phyloP scores from a whole-genome alignment of 2,797 vertebrate species.

The Sebastes alutus region DNA sequence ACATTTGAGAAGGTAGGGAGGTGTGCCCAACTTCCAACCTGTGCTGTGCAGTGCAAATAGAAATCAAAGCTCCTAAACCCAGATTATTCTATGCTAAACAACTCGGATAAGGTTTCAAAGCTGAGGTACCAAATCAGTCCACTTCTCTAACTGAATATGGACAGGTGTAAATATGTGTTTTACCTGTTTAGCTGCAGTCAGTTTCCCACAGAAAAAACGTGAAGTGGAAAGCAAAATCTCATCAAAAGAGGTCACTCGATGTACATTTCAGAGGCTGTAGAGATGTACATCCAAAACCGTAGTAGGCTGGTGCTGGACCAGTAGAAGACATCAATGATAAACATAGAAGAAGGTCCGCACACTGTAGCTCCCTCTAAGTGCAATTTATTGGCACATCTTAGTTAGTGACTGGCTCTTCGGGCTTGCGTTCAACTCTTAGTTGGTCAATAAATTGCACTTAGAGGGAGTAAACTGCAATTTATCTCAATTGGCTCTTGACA shows the following conservation, averaged over 20 bases:
- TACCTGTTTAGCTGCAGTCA: no score
- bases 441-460: neutral
- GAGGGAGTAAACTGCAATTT: neutral
- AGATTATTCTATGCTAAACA: no score
- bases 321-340: no score
- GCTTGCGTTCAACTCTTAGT: no score
- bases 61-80: neutral
- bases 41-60: neutral
- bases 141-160: neutral
- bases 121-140: neutral
- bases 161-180: neutral
- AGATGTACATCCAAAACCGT: no score
- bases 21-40: neutral
- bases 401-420: no score
- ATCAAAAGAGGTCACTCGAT: neutral
- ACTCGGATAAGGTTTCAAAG: neutral
- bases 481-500: neutral
- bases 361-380: no score
- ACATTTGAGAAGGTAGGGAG: neutral
- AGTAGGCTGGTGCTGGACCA: no score
- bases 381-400: no score
- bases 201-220: no score
- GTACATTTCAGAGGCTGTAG: neutral
- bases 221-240: neutral
- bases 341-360: no score